phyloP scores from a whole-genome alignment of 2,797 vertebrate genomes.

The Cyprinella venusta region DNA sequence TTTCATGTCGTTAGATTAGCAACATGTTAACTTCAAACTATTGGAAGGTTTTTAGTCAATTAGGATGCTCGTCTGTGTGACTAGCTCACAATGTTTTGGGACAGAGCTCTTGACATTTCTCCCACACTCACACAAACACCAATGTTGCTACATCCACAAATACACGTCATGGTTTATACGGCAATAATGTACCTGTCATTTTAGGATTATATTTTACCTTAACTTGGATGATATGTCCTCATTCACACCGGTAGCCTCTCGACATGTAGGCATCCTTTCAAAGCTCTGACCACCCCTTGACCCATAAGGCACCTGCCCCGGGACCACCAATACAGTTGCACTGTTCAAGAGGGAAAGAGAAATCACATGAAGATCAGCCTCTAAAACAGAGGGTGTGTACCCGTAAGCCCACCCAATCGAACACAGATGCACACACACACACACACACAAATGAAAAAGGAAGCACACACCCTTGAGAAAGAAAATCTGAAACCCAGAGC shows the following conservation, averaged over 20 bases:
- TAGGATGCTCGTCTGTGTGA: neutral
- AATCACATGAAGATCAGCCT: slow-evolving; percentile 60
- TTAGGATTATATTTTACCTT: slow-evolving; percentile 50
- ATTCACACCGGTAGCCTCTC: neutral
- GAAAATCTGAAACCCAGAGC: slow-evolving; percentile 58
- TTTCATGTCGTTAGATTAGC: neutral
- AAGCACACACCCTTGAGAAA: slow-evolving; percentile 76
- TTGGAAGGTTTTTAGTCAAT: neutral
- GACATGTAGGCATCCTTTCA: neutral
- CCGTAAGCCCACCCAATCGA: slow-evolving; percentile 54
- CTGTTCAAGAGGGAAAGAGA: slow-evolving; percentile 34
- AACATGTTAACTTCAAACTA: neutral
- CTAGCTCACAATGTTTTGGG: neutral
- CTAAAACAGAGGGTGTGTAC: slow-evolving; percentile 76
- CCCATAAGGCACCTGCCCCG: slow-evolving; percentile 45
- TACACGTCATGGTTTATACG: slow-evolving; percentile 17
- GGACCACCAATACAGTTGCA: slow-evolving; percentile 47
- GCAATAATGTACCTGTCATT: neutral
- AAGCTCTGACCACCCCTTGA: slow-evolving; percentile 14
- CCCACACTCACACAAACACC: slow-evolving; percentile 17
- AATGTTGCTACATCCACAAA: slow-evolving; percentile 7
- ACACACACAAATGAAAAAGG: slow-evolving; percentile 59
- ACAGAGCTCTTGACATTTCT: neutral
- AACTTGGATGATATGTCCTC: neutral
- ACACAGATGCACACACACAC: slow-evolving; percentile 43